Base-by-base conservation (phyloP, 2,797 vertebrate genomes). In the Myripristis murdjan region DNA sequence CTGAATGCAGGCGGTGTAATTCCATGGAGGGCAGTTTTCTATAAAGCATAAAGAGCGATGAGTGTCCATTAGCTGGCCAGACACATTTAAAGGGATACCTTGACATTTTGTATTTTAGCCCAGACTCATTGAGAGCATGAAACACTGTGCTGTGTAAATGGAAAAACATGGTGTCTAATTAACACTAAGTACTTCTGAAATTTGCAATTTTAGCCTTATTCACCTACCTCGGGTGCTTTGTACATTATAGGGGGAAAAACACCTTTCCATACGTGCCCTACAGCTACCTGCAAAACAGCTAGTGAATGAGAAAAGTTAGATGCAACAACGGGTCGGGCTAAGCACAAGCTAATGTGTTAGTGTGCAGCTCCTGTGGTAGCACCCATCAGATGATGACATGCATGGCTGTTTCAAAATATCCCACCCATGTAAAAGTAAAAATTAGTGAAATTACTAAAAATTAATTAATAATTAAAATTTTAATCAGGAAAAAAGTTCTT, bases 31-130 rank as follows among this genome's bases (percentile, higher is more conserved):
- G 20, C 61, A 52, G 61, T 64, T 64, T 64, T 64, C 18, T 37
- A 43, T 87, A 71, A 88, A 89, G 83, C 77, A 87, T 88, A 85
- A 91, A 88, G 86, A 90, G 75, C 10, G 81, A 89, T 89, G 90
- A 90, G 89, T 82, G 88, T 91, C 92, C 92, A 92, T 93, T 93
- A 92, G 91, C 87, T 20, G 64, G 83, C 79, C 75, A 86, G 87
- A 82, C 72, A 74, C 82, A 78, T 90, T 86, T 89, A 88, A 88
- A 90, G 80, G 73, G 83, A 91, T 82, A 86, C 87, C 77, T 83
- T 73, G 79, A 87, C 86, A 86, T 86, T 85, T 84, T 89, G 83
- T 68, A 65, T 82, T 83, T 81, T 49, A 76, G 70, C 70, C 51
- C 58, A 15, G 78, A 81, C 85, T 82, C 73, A 89, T 58, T 83